phyloP scores from a whole-genome alignment of 2,797 vertebrate species.

The Anas bernieri region DNA sequence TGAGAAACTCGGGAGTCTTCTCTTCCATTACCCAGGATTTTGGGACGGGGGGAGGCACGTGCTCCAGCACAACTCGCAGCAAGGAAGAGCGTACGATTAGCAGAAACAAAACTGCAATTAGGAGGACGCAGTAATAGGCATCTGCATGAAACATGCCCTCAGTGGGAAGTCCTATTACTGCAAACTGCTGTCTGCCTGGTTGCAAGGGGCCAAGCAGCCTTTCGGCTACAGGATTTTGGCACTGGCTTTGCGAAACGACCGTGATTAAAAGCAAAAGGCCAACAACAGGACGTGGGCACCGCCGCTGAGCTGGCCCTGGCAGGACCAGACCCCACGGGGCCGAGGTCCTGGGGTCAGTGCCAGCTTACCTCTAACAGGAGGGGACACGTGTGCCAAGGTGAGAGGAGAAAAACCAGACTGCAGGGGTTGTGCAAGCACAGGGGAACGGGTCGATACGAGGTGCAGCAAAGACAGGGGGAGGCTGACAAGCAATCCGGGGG shows the following conservation, averaged over 20 bases:
- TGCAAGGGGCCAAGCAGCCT: conserved; percentile 16
- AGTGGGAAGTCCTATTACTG: neutral
- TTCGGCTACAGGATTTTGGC: neutral
- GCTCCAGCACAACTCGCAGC: neutral
- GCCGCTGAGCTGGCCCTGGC: neutral
- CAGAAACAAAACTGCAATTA: conserved; percentile 55
- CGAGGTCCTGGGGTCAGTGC: neutral
- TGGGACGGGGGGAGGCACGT: neutral
- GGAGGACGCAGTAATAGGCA: conserved; percentile 6
- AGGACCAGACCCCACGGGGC: neutral
- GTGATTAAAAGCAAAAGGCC: neutral
- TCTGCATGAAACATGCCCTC: conserved; percentile 36
- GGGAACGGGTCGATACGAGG: neutral
- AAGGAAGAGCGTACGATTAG: neutral
- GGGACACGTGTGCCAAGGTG: neutral
- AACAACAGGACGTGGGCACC: rapidly evolving
- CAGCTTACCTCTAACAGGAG: neutral
- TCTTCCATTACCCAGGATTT: neutral
- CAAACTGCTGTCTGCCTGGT: conserved; percentile 6
- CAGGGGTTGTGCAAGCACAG: neutral
- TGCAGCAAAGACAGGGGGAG: neutral
- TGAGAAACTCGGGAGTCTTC: neutral
- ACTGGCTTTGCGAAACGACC: neutral
- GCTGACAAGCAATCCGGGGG: neutral
- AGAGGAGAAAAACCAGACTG: neutral